Conservation (phyloP, 1,140 invertebrate species). For the Anastrepha obliqua region DNA sequence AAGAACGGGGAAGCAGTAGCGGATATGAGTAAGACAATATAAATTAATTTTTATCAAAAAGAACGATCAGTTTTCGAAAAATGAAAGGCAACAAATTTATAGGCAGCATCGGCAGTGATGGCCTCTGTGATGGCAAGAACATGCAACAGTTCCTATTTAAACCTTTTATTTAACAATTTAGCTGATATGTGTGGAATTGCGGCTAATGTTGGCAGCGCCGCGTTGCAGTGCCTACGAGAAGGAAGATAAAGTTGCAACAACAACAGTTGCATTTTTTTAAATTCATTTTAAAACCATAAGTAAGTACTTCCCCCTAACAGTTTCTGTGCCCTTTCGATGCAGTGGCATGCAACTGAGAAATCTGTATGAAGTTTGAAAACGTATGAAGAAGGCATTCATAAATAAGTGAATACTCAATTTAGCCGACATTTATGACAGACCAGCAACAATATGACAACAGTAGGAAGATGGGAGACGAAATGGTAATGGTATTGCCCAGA, state of each 20-base stretch:
- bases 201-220: background rate
- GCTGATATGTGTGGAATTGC: background rate
- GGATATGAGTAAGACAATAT: slow-evolving; percentile 47
- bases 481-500: background rate
- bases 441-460: slow-evolving; percentile 19
- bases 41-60: slow-evolving; percentile 52
- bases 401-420: slow-evolving; percentile 52
- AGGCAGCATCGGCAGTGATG: background rate
- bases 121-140: slow-evolving; percentile 30
- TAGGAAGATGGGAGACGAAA: background rate
- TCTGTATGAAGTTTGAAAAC: background rate
- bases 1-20: background rate
- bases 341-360: slow-evolving; percentile 35
- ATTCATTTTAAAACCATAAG: slow-evolving; percentile 23
- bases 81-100: slow-evolving; percentile 41
- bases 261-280: background rate
- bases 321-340: slow-evolving; percentile 3
- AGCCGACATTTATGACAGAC: slow-evolving; percentile 54
- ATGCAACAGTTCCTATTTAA: slow-evolving; percentile 48
- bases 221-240: background rate
- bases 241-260: slow-evolving; percentile 5
- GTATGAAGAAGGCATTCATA: background rate
- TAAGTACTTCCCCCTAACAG: background rate
- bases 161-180: slow-evolving; percentile 53
- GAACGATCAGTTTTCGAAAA: slow-evolving; percentile 48